Base-by-base conservation (phyloP, 1,140 invertebrate genomes). In the Oreohelix idahoensis region DNA sequence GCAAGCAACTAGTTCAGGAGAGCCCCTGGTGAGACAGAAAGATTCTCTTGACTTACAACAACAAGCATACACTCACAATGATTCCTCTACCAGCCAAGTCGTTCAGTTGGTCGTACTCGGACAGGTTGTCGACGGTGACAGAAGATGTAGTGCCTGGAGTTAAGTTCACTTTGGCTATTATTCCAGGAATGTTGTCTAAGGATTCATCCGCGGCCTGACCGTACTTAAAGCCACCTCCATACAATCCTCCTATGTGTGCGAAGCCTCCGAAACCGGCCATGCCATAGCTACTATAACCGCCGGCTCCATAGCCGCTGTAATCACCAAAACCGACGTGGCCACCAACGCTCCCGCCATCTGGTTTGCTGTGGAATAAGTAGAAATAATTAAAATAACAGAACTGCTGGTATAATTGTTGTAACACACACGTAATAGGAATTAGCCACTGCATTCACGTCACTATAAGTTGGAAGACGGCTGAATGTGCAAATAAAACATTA, bases 31-130 rank as follows among this genome's bases (percentile, higher is more conserved):
- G n/a, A n/a, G n/a, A n/a, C n/a, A n/a, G n/a, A n/a, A n/a, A n/a
- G n/a, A n/a, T n/a, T n/a, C n/a, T n/a, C n/a, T n/a, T n/a, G n/a
- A n/a, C n/a, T n/a, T n/a, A n/a, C n/a, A n/a, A n/a, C n/a, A n/a
- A n/a, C n/a, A n/a, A n/a, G n/a, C n/a, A n/a, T n/a, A 45, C 32
- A 73, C 79, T 81, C 73, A 81, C 79, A 73, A 85, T 75, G 73
- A 85, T 45, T 70, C 84, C 77, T 76, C 78, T 75, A 66, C 84
- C 84, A 83, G 78, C 69, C 71, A 73, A 78, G 11, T 85, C 73
- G 51, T 51, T 58, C 42, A 82, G 81, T 49, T 69, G 63, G 49
- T n/a, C 70, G 58, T 63, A 77, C 29, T 78, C 82, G n/a, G 42
- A 74, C 53, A 79, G 76, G 58, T 63, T 79, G 82, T 85, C 78